Percentiles rank a stretch among this genome's conserved stretches.
Evolutionary conservation across 1,140 invertebrate genomes (phyloP).

Genomic region (Papilio xuthus): DNA sequence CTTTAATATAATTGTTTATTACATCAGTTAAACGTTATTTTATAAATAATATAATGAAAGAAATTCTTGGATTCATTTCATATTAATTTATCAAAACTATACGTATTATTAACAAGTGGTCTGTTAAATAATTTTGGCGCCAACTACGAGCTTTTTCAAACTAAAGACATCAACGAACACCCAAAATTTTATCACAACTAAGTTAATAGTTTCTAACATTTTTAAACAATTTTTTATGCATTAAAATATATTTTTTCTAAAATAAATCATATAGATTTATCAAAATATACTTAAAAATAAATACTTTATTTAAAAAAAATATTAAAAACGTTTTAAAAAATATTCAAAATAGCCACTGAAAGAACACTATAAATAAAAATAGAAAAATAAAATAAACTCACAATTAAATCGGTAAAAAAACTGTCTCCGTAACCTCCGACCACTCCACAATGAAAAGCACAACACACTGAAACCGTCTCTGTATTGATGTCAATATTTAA

Average conservation of each 20-base stretch:
- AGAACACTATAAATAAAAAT: slow-evolving; percentile 38
- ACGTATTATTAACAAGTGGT: not conserved
- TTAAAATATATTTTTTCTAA: not conserved
- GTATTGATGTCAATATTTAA: slow-evolving; percentile 34
- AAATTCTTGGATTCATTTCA: too few species aligned
- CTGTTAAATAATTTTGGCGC: not conserved
- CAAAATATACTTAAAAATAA: not conserved
- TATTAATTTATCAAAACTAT: too few species aligned
- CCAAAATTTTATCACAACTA: slow-evolving; percentile 20
- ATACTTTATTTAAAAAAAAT: not conserved
- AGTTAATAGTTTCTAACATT: not conserved
- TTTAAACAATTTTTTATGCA: not conserved
- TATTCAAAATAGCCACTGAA: slow-evolving; percentile 14
- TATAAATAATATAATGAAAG: too few species aligned
- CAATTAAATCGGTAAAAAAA: slow-evolving; percentile 19
- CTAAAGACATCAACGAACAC: slow-evolving; percentile 34
- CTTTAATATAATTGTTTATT: not conserved
- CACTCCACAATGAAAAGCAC: slow-evolving; percentile 44
- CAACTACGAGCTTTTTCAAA: slow-evolving; percentile 4
- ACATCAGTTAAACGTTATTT: too few species aligned
- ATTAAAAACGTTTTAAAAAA: too few species aligned
- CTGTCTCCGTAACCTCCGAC: slow-evolving; percentile 36
- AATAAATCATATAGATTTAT: not conserved
- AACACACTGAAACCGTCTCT: slow-evolving; percentile 44
- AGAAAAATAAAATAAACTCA: slow-evolving; percentile 35